Conservation (phyloP, 2,797 vertebrate species). For the Petrocephalus schoutedeni region DNA sequence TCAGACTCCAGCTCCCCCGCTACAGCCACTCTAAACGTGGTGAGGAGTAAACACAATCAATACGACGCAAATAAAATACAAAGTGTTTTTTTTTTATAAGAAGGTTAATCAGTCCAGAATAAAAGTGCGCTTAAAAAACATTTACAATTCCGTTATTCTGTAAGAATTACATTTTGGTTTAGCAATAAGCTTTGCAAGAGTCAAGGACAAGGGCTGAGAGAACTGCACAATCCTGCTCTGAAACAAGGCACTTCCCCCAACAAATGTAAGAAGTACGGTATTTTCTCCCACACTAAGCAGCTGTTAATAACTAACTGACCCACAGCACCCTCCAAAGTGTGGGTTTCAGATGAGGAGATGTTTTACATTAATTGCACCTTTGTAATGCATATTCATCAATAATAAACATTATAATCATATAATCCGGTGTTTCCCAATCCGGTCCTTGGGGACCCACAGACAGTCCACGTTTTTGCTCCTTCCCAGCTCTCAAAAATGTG, state of each 20-base stretch:
- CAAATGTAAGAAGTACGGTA: neutral
- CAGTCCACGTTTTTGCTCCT: neutral
- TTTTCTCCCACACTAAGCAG: neutral
- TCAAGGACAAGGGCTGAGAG: neutral
- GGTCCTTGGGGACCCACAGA: neutral
- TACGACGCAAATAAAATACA: neutral
- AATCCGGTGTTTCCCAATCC: neutral
- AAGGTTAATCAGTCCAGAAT: neutral
- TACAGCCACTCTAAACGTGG: neutral
- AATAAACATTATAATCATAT: neutral
- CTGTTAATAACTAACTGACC: neutral
- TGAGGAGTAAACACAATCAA: neutral
- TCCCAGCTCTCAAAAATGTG: neutral
- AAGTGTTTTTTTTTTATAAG: neutral
- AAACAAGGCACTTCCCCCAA: neutral
- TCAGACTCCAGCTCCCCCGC: neutral
- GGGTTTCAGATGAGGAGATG: neutral
- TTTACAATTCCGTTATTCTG: slow-evolving; percentile 2
- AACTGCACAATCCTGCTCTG: neutral
- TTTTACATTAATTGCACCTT: neutral
- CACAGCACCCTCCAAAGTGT: neutral
- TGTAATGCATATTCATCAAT: neutral
- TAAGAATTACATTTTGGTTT: neutral
- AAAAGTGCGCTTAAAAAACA: neutral
- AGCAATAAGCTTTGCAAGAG: neutral